Percentiles rank a stretch among this genome's conserved stretches.
phyloP scores from a whole-genome alignment of 2,113 vertebrate species.

The Oreochromis niloticus region DNA sequence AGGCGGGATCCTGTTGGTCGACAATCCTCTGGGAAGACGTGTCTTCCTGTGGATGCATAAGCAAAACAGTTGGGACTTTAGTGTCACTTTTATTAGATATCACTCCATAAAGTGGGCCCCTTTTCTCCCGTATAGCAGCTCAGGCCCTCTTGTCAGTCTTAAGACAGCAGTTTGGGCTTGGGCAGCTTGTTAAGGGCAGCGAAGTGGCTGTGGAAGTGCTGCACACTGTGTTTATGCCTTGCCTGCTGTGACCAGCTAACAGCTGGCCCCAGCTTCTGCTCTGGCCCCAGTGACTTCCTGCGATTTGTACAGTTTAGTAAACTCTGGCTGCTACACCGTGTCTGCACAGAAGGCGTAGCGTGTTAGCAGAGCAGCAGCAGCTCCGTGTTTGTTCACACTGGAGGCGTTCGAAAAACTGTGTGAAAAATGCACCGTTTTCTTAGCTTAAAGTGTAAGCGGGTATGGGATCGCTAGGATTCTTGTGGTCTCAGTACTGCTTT shows the following conservation, averaged over 20 bases:
- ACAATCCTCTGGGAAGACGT: slow-evolving; percentile 63
- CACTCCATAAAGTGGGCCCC: neutral
- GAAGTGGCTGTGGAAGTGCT: neutral
- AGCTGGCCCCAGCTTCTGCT: neutral
- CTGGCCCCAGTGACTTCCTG: neutral
- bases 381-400: neutral
- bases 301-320: neutral
- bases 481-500: neutral
- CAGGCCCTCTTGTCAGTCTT: neutral
- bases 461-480: neutral
- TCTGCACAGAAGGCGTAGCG: neutral
- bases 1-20: slow-evolving; percentile 62
- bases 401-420: neutral
- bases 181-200: neutral
- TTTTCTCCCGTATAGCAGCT: neutral
- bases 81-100: neutral
- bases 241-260: neutral
- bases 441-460: neutral
- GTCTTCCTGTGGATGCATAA: slow-evolving; percentile 64
- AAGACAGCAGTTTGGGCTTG: neutral
- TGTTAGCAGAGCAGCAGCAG: neutral
- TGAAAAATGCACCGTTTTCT: neutral
- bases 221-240: neutral
- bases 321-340: neutral
- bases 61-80: neutral